These are phyloP conservation scores for Sula dactylatra DNA, from an alignment of 2,113 vertebrate species.

Conservation along the genomic window DNA sequence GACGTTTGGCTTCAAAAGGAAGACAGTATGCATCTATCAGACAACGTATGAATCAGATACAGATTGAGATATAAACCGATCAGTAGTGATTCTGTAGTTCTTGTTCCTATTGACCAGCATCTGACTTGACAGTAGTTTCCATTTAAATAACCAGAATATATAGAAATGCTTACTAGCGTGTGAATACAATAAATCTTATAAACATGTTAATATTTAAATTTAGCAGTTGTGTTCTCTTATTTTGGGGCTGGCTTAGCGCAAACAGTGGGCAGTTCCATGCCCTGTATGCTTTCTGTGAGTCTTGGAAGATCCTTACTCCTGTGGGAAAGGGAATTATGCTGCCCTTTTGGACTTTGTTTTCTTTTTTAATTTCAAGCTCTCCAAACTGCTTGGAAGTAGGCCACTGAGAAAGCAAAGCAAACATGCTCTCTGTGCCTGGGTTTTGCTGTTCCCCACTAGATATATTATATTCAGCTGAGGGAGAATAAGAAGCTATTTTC, in stretches of 20 bases:
- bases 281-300: not conserved
- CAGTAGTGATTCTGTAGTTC: not conserved
- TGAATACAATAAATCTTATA: not conserved
- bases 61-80: not conserved
- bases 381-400: conserved; percentile 55
- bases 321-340: not conserved
- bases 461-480: conserved; percentile 72
- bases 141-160: not conserved
- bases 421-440: not conserved
- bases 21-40: not conserved
- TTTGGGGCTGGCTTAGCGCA: not conserved
- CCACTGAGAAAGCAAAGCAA: conserved; percentile 43
- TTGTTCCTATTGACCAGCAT: not conserved
- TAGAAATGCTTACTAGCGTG: not conserved
- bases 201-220: not conserved
- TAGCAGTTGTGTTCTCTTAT: not conserved
- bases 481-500: conserved; percentile 78
- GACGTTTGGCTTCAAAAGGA: not conserved
- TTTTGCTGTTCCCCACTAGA: conserved; percentile 59
- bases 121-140: not conserved
- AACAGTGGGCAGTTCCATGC: not conserved
- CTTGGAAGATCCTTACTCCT: not conserved
- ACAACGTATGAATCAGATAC: not conserved
- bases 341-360: conserved; percentile 2
- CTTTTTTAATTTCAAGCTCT: conserved; percentile 55